Conservation (phyloP, 1,140 invertebrate species). For the Heliothis subflexa region DNA sequence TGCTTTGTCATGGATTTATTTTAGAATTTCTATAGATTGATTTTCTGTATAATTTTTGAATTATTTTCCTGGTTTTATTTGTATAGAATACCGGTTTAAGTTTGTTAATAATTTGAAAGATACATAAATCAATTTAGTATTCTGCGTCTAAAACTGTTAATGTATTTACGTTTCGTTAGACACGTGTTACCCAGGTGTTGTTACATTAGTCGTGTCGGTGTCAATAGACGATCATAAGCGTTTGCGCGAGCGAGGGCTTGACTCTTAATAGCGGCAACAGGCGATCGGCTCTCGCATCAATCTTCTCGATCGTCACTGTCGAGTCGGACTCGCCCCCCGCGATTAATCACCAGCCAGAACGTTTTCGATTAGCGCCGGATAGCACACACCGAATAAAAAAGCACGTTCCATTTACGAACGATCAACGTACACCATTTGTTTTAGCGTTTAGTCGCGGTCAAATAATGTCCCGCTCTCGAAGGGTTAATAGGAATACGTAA, state of each 20-base stretch:
- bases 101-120: not conserved
- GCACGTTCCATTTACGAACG: conserved; percentile 67
- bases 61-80: not conserved
- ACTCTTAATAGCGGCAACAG: conserved; percentile 58
- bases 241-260: conserved; percentile 49
- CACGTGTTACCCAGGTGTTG: conserved; percentile 38
- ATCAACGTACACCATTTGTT: conserved; percentile 44
- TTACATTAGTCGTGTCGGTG: conserved; percentile 45
- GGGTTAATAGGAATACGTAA: conserved; percentile 23
- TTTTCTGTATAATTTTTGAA: not conserved
- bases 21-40: not conserved
- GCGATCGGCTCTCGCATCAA: conserved; percentile 65
- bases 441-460: conserved; percentile 42
- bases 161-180: conserved; percentile 35
- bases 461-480: conserved; percentile 44
- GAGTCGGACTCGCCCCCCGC: conserved; percentile 66
- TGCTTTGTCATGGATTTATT: not conserved
- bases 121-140: conserved; percentile 1
- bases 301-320: conserved; percentile 75
- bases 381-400: conserved; percentile 61
- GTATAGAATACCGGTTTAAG: not conserved
- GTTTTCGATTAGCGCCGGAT: conserved; percentile 81
- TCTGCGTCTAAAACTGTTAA: conserved; percentile 22
- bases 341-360: conserved; percentile 76
- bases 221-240: conserved; percentile 55